These are phyloP conservation scores for Turritopsis dohrnii DNA, from an alignment of 30 jellyfish, hydroid and myxozoan species.

Conservation along the genomic window DNA sequence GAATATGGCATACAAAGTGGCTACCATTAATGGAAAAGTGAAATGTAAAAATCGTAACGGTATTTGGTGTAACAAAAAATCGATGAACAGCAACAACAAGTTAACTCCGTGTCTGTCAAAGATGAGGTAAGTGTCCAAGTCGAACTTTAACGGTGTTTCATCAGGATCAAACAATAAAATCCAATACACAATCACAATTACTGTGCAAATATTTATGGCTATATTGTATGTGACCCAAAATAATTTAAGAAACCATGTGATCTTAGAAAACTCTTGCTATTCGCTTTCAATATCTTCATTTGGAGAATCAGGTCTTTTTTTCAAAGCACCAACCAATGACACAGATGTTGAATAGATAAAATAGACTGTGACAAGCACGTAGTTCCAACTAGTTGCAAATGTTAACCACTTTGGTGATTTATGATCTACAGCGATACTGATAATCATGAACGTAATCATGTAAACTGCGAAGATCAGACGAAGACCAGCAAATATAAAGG, in stretches of 20 bases:
- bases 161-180: conserved; percentile 12
- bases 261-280: background rate
- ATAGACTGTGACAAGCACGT: background rate
- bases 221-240: conserved; percentile 2
- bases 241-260: background rate
- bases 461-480: conserved; percentile 3
- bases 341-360: background rate
- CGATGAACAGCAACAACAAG: background rate
- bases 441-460: background rate
- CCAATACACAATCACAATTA: conserved; percentile 12
- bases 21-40: conserved; percentile 2
- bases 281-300: background rate
- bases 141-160: background rate
- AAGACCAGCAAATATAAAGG: background rate
- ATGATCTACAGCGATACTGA: background rate
- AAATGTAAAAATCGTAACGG: conserved; percentile 19
- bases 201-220: background rate
- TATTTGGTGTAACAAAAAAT: background rate
- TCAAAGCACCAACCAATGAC: background rate
- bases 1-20: background rate
- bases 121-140: background rate
- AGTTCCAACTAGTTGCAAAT: conserved; percentile 13
- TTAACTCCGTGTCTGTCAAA: conserved; percentile 24
- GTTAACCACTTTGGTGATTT: background rate
- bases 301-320: background rate